These are phyloP conservation scores for Episyrphus balteatus DNA, from an alignment of 1,140 invertebrate species.

Conservation along the genomic window DNA sequence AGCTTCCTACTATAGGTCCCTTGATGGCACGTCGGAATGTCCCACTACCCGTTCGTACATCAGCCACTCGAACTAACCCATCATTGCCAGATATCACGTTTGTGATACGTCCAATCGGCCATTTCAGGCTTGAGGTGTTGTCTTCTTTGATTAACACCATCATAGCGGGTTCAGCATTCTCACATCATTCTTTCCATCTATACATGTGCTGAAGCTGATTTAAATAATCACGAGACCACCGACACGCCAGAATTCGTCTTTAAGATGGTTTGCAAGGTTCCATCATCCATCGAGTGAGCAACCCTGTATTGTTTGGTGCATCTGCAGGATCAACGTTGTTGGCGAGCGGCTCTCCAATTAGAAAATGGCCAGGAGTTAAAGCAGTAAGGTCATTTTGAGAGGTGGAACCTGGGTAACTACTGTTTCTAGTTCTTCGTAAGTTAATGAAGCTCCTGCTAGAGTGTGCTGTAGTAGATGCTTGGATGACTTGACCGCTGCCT, in stretches of 20 bases:
- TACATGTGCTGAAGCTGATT: conserved; percentile 14
- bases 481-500: conserved; percentile 13
- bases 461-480: conserved; percentile 18
- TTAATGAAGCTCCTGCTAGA: conserved; percentile 8
- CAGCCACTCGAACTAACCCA: conserved; percentile 17
- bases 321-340: too few species aligned
- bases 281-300: too few species aligned
- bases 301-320: too few species aligned
- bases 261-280: too few species aligned
- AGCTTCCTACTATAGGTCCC: too few species aligned
- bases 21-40: conserved; percentile 14
- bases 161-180: conserved; percentile 13
- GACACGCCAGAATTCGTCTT: not conserved
- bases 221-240: conserved; percentile 20
- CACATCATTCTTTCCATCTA: conserved; percentile 17
- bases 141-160: conserved; percentile 33
- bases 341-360: conserved; percentile 17
- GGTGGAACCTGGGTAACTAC: conserved; percentile 10
- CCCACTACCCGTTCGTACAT: conserved; percentile 15
- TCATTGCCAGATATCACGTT: conserved; percentile 17
- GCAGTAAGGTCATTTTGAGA: conserved; percentile 14
- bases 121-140: conserved; percentile 23
- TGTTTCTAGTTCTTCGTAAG: conserved; percentile 14
- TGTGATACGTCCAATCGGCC: conserved; percentile 21
- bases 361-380: conserved; percentile 28